A percentile compares a stretch with the other conserved stretches of the same genome.
These are phyloP conservation scores for Ranitomeya imitator DNA, from an alignment of 2,113 vertebrate species.

Conservation along the genomic window DNA sequence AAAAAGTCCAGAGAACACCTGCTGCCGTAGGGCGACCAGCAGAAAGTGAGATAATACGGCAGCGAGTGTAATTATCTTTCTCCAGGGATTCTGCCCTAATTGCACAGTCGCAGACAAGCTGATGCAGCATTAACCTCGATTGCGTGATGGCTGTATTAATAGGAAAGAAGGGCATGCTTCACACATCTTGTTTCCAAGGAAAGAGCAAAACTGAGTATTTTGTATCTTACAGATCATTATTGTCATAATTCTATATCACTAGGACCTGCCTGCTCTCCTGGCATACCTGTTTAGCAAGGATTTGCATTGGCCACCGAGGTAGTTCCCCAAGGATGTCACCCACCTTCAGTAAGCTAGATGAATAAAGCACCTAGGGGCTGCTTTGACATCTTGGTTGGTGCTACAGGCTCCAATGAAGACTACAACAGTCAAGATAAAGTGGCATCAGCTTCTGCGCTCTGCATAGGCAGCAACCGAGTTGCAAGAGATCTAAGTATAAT, in stretches of 20 bases:
- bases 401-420: too few relatives aligned
- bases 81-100: conserved; percentile 45
- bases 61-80: conserved; percentile 40
- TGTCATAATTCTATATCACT: background rate
- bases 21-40: conserved; percentile 9
- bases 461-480: too few relatives aligned
- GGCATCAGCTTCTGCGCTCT: too few relatives aligned
- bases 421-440: too few relatives aligned
- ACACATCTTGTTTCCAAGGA: background rate
- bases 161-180: background rate
- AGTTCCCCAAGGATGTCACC: too few relatives aligned
- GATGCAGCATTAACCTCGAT: conserved; percentile 46
- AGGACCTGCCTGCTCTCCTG: background rate
- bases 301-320: background rate
- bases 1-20: background rate
- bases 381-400: too few relatives aligned
- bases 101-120: conserved; percentile 48
- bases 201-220: background rate
- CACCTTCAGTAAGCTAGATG: too few relatives aligned
- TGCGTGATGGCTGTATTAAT: conserved; percentile 37
- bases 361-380: too few relatives aligned
- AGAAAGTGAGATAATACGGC: conserved; percentile 39
- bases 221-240: background rate
- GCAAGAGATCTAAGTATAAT: too few relatives aligned
- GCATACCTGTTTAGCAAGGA: background rate